Conservation (phyloP, 2,888 invertebrate species). For the Noctua janthe region DNA sequence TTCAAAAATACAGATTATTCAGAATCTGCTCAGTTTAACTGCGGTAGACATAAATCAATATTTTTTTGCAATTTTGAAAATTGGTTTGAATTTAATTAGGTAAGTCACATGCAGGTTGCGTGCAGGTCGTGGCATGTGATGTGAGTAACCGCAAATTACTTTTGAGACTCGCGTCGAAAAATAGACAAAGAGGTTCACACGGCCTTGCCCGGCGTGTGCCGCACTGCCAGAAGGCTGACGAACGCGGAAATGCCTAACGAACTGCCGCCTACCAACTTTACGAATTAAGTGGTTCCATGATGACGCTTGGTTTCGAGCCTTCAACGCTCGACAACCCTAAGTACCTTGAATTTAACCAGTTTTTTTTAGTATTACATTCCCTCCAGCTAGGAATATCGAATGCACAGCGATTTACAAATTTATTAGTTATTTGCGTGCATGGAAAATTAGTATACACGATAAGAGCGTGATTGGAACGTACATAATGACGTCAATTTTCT, state of each 20-base stretch:
- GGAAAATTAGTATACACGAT: slow-evolving; percentile 59
- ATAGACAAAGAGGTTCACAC: slow-evolving; percentile 88
- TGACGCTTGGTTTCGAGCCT: slow-evolving; percentile 66
- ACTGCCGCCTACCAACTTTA: slow-evolving; percentile 86
- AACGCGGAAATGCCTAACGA: slow-evolving; percentile 83
- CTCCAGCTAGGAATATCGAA: slow-evolving; percentile 22
- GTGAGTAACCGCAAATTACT: slow-evolving; percentile 68
- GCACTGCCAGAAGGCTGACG: slow-evolving; percentile 81
- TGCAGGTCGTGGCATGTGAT: slow-evolving; percentile 51
- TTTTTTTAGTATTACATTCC: slow-evolving; percentile 21
- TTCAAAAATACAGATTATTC: neutral
- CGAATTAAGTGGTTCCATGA: slow-evolving; percentile 78
- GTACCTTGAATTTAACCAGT: slow-evolving; percentile 58
- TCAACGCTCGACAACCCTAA: slow-evolving; percentile 49
- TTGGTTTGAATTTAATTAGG: slow-evolving; percentile 29
- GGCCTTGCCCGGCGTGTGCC: slow-evolving; percentile 85
- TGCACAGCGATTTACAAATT: slow-evolving; percentile 39
- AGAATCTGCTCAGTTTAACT: neutral
- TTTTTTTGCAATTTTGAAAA: slow-evolving; percentile 3
- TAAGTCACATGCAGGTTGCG: slow-evolving; percentile 51
- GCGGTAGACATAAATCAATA: neutral
- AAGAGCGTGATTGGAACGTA: slow-evolving; percentile 53
- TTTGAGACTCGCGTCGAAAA: slow-evolving; percentile 72
- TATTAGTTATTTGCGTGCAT: slow-evolving; percentile 43
- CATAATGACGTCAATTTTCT: slow-evolving; percentile 62